Conservation (phyloP, 2,888 invertebrate species). For the Dermolepida albohirtum region DNA sequence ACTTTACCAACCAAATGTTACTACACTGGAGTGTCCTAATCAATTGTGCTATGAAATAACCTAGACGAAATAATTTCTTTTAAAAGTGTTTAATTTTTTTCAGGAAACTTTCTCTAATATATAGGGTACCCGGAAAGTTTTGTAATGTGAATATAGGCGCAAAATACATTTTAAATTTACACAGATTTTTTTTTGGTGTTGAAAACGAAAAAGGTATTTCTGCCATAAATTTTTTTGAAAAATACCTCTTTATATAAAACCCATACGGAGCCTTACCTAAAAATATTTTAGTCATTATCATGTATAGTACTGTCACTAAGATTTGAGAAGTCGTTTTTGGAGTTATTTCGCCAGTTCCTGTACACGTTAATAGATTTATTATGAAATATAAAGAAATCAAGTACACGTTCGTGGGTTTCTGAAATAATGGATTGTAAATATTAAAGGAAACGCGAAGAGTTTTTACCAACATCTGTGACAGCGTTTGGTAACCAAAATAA, state of each 20-base stretch:
- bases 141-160: too few species aligned
- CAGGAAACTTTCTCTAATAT: too few species aligned
- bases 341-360: conserved; percentile 68
- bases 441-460: background rate
- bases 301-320: conserved; percentile 66
- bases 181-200: too few species aligned
- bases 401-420: conserved; percentile 59
- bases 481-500: conserved; percentile 28
- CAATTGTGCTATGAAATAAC: conserved; percentile 43
- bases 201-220: too few species aligned
- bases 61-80: conserved; percentile 13
- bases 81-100: too few species aligned
- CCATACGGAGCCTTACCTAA: conserved; percentile 65
- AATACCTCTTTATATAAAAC: too few species aligned
- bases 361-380: conserved; percentile 67
- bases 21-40: conserved; percentile 41
- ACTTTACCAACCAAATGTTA: conserved; percentile 64
- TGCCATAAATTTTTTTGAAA: background rate
- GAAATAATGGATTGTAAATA: conserved; percentile 22
- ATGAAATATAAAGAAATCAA: conserved; percentile 68
- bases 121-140: too few species aligned
- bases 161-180: too few species aligned
- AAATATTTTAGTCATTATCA: conserved; percentile 68
- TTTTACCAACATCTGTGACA: conserved; percentile 4
- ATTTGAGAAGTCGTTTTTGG: conserved; percentile 67